phyloP scores from a whole-genome alignment of 2,797 vertebrate species.

The Syngnathus acus region DNA sequence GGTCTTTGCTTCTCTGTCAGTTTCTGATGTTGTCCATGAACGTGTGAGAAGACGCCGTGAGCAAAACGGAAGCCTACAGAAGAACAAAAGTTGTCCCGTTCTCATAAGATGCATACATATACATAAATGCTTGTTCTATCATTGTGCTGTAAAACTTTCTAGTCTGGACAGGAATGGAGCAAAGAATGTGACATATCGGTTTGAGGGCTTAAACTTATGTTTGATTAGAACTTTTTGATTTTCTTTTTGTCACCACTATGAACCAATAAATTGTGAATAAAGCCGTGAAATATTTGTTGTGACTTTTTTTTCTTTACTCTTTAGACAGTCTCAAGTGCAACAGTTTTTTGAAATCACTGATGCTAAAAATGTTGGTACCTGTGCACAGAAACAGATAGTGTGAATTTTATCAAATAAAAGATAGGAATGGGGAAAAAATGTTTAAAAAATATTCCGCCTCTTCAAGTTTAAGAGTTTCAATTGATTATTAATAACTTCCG shows the following conservation, averaged over 20 bases:
- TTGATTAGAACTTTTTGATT: neutral
- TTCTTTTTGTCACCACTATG: neutral
- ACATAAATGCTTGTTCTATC: neutral
- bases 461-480: no score
- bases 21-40: slow-evolving; percentile 74
- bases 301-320: neutral
- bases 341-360: neutral
- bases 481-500: neutral
- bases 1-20: slow-evolving; percentile 34
- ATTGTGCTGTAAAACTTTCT: neutral
- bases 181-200: neutral
- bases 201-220: neutral
- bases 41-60: slow-evolving; percentile 45
- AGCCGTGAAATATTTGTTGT: neutral
- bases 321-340: neutral
- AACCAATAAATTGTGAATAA: slow-evolving; percentile 6
- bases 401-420: no score
- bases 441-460: no score
- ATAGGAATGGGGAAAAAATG: no score
- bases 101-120: neutral
- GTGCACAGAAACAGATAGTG: no score
- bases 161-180: neutral
- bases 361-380: neutral
- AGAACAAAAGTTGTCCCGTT: slow-evolving; percentile 19
- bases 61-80: slow-evolving; percentile 10